Evolutionary conservation across 1,140 invertebrate genomes (phyloP), one percentile per base, ranked within the genome.

Genomic region (Drosophila bocqueti): DNA sequence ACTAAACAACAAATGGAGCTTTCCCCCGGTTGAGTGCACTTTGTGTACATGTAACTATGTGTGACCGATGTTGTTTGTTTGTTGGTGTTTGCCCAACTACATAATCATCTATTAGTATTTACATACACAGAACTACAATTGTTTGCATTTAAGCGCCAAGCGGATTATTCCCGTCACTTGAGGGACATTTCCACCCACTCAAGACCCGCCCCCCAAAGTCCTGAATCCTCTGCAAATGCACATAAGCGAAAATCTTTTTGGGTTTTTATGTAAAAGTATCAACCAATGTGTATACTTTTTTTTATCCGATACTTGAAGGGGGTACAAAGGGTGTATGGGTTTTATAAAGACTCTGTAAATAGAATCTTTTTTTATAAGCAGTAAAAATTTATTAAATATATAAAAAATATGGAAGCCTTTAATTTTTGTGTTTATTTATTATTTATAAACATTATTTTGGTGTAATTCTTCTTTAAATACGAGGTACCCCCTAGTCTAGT

Each of bases 91-190:
- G 84, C 77, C 78, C 85, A 87, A 84, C 84, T 87, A 87, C 84
- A 87, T 87, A 87, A 87, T 87, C 85, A 87, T 87, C 84, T 87
- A 87, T 87, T 87, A 87, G 84, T 87, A 87, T 87, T 87, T 87
- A 87, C 84, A 87, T 87, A 89, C 84, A 87, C 87, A 87, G 80
- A 89, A 87, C 84, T 89, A 87, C 84, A 87, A 78, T 87, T 89
- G 84, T 90, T 89, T 89, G 84, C 84, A 89, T 89, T 89, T 89
- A 89, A 87, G 84, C 82, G 77, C 61, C 83, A 89, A 87, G 84
- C 85, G 84, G 84, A 89, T 89, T 89, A 89, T 74, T 69, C 59
- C 68, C 69, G 69, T 73, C 69, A 73, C 69, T 73, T 82, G 59
- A 72, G 62, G 43, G 69, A 43, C 49, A 36, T 21, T 21, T 49